Base-by-base conservation (phyloP, 2,113 vertebrate species). In the Chaetops frenatus region DNA sequence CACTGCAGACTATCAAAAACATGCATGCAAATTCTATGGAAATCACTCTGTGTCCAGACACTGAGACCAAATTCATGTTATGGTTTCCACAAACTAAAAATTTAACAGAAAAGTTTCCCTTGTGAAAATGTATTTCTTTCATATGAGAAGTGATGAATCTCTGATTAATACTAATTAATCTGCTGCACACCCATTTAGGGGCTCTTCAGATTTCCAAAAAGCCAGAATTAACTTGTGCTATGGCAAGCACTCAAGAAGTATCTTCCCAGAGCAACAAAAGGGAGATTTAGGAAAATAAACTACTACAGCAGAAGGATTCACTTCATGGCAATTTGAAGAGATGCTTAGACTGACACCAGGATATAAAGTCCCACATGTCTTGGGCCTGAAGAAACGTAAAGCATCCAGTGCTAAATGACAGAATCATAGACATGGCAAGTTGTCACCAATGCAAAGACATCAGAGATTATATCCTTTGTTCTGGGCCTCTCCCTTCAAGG, bases 371-470 rank as follows among this genome's bases (percentile, higher is more conserved):
- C 24, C 3, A 2, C 0, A 0, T 19, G 2, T 45, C 51, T 56
- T 45, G n/a, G 14, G 21, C 29, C 44, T 67, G 74, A 78, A 70
- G 38, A 53, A 73, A 9, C 4, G 3, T 50, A 74, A 84, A 89
- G 53, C 7, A n/a, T 25, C 15, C 44, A 56, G 36, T 11, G 21
- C 19, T 81, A 70, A 84, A 28, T 36, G 64, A 70, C 29, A 84
- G 56, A 73, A 70, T 54, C 47, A 62, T 1, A 17, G 72, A 38
- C 14, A 54, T 38, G 17, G 23, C 42, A 70, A 91, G 50, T 15
- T 1, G 0, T 25, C 31, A 42, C n/a, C 27, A 90, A 72, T 0
- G 3, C n/a, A 53, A 2, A 18, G 29, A 79, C 3, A 3, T 38
- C 58, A 90, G 79, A 82, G 36, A 33, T 33, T 2, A 80, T 0